phyloP scores from a whole-genome alignment of 2,797 vertebrate genomes.

The Peromyscus attwateri region DNA sequence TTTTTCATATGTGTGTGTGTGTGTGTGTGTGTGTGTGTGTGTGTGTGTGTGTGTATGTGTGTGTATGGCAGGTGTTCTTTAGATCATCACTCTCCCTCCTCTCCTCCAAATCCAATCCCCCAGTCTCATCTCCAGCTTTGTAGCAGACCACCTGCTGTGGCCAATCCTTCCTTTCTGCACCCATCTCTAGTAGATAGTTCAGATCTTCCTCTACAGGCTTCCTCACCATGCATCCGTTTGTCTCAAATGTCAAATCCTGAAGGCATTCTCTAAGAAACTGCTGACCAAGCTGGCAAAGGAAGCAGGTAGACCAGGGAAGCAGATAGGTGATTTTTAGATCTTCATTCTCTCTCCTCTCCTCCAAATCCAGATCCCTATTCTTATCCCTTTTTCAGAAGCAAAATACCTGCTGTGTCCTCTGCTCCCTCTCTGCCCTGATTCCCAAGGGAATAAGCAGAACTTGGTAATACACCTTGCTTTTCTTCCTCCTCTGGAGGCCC shows the following conservation, averaged over 20 bases:
- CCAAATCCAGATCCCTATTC: neutral
- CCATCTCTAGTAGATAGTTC: neutral
- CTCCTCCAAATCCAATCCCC: neutral
- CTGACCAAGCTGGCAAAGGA: neutral
- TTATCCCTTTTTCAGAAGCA: neutral
- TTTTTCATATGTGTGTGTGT: too few relatives aligned
- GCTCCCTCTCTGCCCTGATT: neutral
- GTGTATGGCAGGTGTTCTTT: neutral
- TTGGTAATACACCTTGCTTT: neutral
- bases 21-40: too few relatives aligned
- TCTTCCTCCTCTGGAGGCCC: neutral
- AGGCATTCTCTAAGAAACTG: neutral
- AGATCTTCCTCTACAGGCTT: neutral
- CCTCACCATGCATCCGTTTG: neutral
- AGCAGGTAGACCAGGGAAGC: neutral
- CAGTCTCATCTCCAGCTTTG: neutral
- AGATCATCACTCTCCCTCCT: too few relatives aligned
- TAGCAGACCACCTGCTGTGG: neutral
- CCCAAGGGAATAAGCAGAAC: neutral
- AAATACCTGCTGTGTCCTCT: neutral
- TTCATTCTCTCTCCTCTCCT: neutral
- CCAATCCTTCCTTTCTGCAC: neutral
- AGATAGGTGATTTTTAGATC: neutral
- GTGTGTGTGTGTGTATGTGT: too few relatives aligned
- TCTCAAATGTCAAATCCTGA: neutral